Evolutionary conservation across 2,888 invertebrate genomes (phyloP).

Genomic region (Punctoribates punctum): DNA sequence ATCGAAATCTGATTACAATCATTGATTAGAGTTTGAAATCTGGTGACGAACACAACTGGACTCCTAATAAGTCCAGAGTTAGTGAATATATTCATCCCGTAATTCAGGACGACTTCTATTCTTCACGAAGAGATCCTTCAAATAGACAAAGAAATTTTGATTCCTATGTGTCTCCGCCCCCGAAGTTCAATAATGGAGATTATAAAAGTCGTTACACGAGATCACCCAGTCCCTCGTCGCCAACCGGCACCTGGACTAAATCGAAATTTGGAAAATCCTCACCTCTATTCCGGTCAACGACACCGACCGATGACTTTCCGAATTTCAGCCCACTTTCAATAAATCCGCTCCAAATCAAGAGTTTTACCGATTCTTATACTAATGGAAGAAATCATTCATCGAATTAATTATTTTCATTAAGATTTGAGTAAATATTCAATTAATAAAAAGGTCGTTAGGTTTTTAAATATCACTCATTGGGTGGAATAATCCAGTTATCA

Average conservation of each 20-base stretch:
- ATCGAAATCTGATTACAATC: no score
- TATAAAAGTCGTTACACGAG: neutral
- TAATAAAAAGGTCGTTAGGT: no score
- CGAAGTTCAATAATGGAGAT: neutral
- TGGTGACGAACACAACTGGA: conserved; percentile 4
- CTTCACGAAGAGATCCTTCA: neutral
- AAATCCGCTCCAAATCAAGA: conserved; percentile 47
- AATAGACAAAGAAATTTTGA: conserved; percentile 22
- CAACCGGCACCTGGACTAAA: conserved; percentile 22
- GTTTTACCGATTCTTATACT: conserved; percentile 39
- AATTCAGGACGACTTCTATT: conserved; percentile 11
- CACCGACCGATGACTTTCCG: conserved; percentile 37
- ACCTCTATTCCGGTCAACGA: neutral
- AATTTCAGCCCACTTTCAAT: conserved; percentile 45
- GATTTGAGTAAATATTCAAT: neutral
- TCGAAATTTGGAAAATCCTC: neutral
- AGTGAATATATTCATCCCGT: conserved; percentile 20
- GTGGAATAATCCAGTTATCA: no score
- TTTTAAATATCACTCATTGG: no score
- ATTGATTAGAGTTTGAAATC: conserved; percentile 28
- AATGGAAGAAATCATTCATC: conserved; percentile 21
- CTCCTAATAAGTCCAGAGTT: neutral
- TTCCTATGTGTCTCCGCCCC: conserved; percentile 10
- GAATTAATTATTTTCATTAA: neutral
- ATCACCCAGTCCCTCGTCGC: conserved; percentile 12